phyloP scores from a whole-genome alignment of 2,797 vertebrate genomes.

The Macropodus opercularis region DNA sequence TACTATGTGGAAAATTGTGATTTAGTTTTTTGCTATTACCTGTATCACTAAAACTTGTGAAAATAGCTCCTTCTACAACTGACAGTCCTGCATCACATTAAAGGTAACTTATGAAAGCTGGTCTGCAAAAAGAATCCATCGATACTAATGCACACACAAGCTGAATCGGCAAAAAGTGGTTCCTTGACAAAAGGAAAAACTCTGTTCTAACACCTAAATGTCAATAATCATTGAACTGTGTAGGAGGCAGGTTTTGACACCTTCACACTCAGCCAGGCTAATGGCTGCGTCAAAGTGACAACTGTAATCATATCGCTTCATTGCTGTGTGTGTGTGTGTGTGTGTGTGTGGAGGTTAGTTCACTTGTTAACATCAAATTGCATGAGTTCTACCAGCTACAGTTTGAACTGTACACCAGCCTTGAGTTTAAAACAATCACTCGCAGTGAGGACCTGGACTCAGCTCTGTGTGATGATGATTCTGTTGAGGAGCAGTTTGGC shows the following conservation, averaged over 20 bases:
- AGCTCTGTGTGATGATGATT: constrained; percentile 11
- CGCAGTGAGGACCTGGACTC: constrained; percentile 3
- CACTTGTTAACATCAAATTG: no score
- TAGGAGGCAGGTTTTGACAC: neutral
- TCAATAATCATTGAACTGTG: no score
- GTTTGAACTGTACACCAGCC: no score
- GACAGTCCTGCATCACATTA: constrained; percentile 35
- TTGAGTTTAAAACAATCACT: neutral
- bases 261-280: neutral
- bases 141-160: neutral
- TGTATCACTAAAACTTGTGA: constrained; percentile 12
- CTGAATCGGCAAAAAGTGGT: neutral
- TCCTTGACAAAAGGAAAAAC: no score
- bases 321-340: no score
- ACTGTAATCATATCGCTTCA: no score
- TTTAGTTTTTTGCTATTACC: constrained; percentile 3
- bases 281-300: no score
- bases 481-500: neutral
- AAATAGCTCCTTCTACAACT: constrained; percentile 5
- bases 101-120: constrained; percentile 21
- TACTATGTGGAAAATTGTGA: constrained; percentile 27
- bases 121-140: constrained; percentile 7
- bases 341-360: no score
- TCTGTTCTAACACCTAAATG: no score
- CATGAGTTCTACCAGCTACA: no score